phyloP scores from a whole-genome alignment of 2,797 vertebrate genomes.

The Sciurus vulgaris region DNA sequence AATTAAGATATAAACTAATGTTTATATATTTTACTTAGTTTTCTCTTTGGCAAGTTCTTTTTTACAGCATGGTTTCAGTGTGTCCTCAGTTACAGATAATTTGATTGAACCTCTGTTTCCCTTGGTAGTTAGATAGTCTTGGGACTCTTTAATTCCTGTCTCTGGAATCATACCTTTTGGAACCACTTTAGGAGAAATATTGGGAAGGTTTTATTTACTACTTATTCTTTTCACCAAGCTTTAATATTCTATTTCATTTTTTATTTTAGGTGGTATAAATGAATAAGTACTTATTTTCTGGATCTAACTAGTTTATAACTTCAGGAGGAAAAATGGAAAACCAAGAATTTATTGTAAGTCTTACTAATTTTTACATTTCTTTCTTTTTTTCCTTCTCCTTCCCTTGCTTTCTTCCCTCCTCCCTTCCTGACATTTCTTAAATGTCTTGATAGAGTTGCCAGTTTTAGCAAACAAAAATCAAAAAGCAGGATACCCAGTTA shows the following conservation, averaged over 20 bases:
- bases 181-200: neutral
- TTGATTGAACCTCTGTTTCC: neutral
- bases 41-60: conserved; percentile 37
- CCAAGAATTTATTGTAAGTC: conserved; percentile 88
- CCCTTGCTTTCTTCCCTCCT: neutral
- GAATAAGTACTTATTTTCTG: conserved; percentile 54
- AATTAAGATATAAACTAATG: neutral
- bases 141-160: neutral
- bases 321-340: conserved; percentile 84
- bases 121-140: neutral
- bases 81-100: neutral
- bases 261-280: conserved; percentile 55
- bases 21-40: conserved; percentile 39
- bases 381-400: neutral
- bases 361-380: conserved; percentile 18
- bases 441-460: neutral
- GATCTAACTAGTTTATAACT: neutral
- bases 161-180: neutral
- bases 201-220: conserved; percentile 23
- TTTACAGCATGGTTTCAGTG: neutral
- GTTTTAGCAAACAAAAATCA: conserved; percentile 30
- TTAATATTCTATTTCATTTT: neutral
- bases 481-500: neutral
- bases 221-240: neutral
- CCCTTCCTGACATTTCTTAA: neutral